Evolutionary conservation across 2,888 invertebrate genomes (phyloP), one percentile per base, ranked within the genome.

Genomic region (Erebia palarica): DNA sequence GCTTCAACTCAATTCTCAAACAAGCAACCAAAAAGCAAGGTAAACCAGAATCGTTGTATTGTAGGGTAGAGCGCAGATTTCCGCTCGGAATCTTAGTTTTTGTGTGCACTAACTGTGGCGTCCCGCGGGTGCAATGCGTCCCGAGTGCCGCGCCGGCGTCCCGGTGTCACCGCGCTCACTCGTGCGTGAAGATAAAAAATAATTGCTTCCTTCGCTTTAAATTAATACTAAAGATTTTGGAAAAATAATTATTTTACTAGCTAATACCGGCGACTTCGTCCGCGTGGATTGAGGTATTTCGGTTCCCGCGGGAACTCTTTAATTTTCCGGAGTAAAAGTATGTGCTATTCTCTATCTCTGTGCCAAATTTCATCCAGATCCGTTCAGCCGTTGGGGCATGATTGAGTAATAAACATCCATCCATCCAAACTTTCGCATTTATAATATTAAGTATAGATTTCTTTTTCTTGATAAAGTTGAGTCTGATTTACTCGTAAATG

Each of bases 101-200:
- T 83, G 83, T 82, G 70, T 74, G 75, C 72, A 77, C 76, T 76
- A 76, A 73, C 75, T 74, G 72, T 68, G 71, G 71, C 69, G 75
- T 88, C 92, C 91, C 93, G 84, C 81, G 93, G 92, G 92, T 90
- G 88, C 91, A 87, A 91, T 93, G 88, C 88, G 86, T 92, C 88
- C 81, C 79, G 77, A 77, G 77, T 71, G 76, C 77, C 77, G 75
- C 71, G 72, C 64, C 71, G 73, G 69, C 70, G 67, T 75, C 68
- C 74, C 74, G 73, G 73, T 70, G 73, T 70, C 70, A 72, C 79
- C 76, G 78, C 78, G 80, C 74, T 76, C 82, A 80, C 78, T 84
- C 93, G 92, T 93, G 93, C 92, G 90, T 89, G 84, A 85, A 91
- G 89, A 90, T 91, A 91, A 91, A 92, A 92, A 89, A 91, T 92